Conservation (phyloP, 2,113 vertebrate species). For the Tragelaphus strepsiceros region DNA sequence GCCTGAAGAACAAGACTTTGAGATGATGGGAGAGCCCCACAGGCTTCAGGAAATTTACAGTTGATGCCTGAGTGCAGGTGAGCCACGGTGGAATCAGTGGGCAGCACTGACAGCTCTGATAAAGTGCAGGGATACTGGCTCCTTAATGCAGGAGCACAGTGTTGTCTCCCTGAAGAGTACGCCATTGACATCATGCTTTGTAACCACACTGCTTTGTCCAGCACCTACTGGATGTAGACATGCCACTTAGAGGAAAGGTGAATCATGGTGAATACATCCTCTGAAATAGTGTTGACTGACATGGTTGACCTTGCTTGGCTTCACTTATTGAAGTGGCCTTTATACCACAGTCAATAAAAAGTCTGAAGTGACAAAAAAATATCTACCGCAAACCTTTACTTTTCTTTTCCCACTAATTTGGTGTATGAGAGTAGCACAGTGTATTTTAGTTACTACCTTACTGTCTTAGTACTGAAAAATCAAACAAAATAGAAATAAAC, state of each 20-base stretch:
- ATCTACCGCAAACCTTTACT: neutral
- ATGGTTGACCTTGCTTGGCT: neutral
- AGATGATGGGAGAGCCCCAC: neutral
- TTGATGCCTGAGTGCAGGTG: neutral
- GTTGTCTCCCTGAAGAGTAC: neutral
- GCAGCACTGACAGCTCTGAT: neutral
- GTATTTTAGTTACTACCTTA: neutral
- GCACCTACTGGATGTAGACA: neutral
- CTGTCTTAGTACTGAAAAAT: neutral
- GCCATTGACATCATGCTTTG: neutral
- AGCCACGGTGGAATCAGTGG: neutral
- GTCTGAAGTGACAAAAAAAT: neutral
- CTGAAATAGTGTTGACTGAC: neutral
- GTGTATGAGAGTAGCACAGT: neutral
- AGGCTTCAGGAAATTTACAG: neutral
- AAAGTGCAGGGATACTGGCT: neutral
- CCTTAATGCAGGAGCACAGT: no score
- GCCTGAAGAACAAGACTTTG: neutral
- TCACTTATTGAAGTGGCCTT: neutral
- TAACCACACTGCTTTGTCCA: neutral
- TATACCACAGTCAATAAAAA: neutral
- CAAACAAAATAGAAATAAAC: neutral
- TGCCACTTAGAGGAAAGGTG: neutral
- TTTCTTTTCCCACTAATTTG: neutral
- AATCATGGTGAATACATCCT: neutral